phyloP scores from a whole-genome alignment of 2,888 invertebrate genomes.

The Polydrusus tereticollis region DNA sequence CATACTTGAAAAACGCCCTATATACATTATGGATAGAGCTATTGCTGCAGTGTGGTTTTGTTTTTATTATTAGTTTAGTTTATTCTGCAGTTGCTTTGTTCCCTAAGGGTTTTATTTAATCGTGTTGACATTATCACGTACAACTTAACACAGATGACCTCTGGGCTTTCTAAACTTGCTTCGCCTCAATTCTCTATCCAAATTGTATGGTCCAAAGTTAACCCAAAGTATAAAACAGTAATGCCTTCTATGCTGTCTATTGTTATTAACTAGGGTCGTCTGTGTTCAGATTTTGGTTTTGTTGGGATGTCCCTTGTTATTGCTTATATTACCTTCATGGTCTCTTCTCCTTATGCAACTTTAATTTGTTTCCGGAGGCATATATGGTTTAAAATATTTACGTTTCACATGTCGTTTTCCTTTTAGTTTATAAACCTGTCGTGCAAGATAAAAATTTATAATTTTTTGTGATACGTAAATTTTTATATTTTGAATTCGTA shows the following conservation, averaged over 20 bases:
- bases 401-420: too few species aligned
- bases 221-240: not conserved
- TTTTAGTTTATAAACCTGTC: too few species aligned
- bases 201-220: not conserved
- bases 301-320: not conserved
- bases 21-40: too few species aligned
- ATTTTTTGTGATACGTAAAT: too few species aligned
- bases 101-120: not conserved
- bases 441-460: too few species aligned
- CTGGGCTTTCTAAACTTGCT: not conserved
- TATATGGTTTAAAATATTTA: too few species aligned
- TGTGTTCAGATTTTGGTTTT: not conserved
- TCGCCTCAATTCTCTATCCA: not conserved
- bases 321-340: not conserved
- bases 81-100: not conserved
- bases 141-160: not conserved
- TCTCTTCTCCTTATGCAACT: too few species aligned
- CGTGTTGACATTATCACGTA: conserved; percentile 8
- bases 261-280: conserved; percentile 1
- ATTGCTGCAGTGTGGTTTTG: too few species aligned
- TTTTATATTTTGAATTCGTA: too few species aligned
- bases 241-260: not conserved
- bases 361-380: too few species aligned
- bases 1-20: too few species aligned
- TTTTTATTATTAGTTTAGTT: not conserved